Base-by-base conservation (phyloP, 1,140 invertebrate genomes). In the Pachyrhynchus sulphureomaculatus region DNA sequence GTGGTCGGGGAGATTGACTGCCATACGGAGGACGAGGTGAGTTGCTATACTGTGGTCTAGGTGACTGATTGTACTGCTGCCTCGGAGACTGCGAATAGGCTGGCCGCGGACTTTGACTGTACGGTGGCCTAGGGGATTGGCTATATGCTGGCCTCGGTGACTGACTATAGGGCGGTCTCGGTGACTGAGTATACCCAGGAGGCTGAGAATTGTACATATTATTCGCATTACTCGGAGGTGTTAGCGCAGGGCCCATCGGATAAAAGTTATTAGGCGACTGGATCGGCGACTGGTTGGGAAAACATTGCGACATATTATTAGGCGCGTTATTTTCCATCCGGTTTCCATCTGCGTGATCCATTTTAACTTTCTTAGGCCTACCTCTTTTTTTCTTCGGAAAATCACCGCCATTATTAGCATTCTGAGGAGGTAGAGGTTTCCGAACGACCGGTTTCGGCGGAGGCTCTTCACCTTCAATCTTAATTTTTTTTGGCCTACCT, bases 401-500 rank as follows among this genome's bases (percentile, higher is more conserved):
- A 70, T 83, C 82, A 37, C 55, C 55, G 53, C 80, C 81, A 59
- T 79, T 82, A 17, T 69, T 73, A 23, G 18, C 34, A 52, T 69
- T 75, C 61, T 78, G 76, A 18, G 72, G 62, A 21, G 70, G 53
- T 24, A 77, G 75, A 26, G 79, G 80, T 65, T 81, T 81, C 9
- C 83, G 67, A 4, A 84, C 81, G 15, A 84, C 78, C 0, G 83
- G 81, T 49, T 82, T 79, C 1, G 81, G 80, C 0, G 80, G 78
- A 3, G 81, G 82, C 26, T 80, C 80, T 74, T 85, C 84, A 2
- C 83, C 84, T 70, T 88, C 87, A 29, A 89, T 82, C 69, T 90
- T 89, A 2, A 92, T 86, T 75, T 94, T 94, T 78, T 94, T 94
- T 29, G 92, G 92, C 18, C 92, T 79, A 0, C 91, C 92, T 13